Base-by-base conservation (phyloP, 2,113 vertebrate species). In the Varanus salvator region DNA sequence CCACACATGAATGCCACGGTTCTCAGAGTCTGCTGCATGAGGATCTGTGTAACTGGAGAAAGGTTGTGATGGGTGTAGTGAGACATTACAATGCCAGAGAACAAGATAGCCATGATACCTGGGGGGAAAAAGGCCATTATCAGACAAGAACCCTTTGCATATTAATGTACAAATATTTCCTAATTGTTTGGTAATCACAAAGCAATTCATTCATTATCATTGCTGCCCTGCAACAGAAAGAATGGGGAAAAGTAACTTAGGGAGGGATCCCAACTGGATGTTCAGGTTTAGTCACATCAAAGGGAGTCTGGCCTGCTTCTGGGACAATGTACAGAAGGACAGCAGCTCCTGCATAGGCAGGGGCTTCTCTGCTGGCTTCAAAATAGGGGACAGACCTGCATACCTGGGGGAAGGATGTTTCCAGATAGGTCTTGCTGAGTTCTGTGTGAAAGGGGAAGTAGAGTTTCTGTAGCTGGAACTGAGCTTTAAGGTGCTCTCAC, bases 91-190 rank as follows among this genome's bases (percentile, higher is more conserved):
- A 99, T 99, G 71, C 99, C 99, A 0, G 99, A 98, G 96, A 99
- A 99, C 93, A 99, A 98, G 95, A 99, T 99, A 74, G 99, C 98
- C 99, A 99, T 99, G 95, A 99, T 99, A 93, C 99, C 99, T 99
- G 91, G 0, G 89, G 57, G 90, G n/a, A 25, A 89, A 12, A 93
- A 84, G 0, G 31, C 3, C 54, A 52, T 80, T 88, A 23, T 89
- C 71, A 92, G 12, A 11, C 84, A 29, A 52, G 4, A 86, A 80
- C 0, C 75, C 4, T 11, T 75, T 23, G 21, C 6, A 31, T 17
- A 23, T 27, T 9, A 11, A 60, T 29, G 12, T 54, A 44, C 8
- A 71, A 7, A 8, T 25, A 54, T 68, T 87, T 19, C 69, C 19
- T 38, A 44, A 23, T 44, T 31, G 21, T n/a, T 75, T 1, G 29